Conservation (phyloP, 2,113 vertebrate genomes). For the Colius striatus region DNA sequence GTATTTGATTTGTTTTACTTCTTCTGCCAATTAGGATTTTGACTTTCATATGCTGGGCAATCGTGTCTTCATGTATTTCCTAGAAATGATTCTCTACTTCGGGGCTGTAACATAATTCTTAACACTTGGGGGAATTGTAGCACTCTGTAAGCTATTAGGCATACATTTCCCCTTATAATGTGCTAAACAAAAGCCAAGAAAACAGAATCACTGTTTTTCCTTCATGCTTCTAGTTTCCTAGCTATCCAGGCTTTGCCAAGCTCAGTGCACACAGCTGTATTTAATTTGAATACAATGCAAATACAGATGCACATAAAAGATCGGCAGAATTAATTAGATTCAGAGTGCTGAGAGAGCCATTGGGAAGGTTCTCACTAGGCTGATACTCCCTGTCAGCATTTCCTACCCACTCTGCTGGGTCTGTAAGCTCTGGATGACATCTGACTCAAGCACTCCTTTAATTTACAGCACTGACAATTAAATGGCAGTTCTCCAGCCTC, state of each 20-base stretch:
- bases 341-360: not conserved
- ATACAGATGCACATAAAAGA: conserved; percentile 47
- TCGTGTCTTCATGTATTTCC: not conserved
- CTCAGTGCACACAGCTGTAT: conserved; percentile 25
- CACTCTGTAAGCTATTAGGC: conserved; percentile 17
- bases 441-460: conserved; percentile 57
- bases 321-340: conserved; percentile 60
- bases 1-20: not conserved
- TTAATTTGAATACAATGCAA: conserved; percentile 54
- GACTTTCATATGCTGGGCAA: not conserved
- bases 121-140: conserved; percentile 14
- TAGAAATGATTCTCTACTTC: conserved; percentile 35
- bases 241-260: conserved; percentile 22
- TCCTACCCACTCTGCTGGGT: not conserved
- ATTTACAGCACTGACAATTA: conserved; percentile 67
- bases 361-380: not conserved
- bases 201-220: not conserved
- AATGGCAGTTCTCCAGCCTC: conserved; percentile 57
- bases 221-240: conserved; percentile 4
- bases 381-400: conserved; percentile 20
- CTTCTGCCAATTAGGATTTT: conserved; percentile 39
- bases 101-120: conserved; percentile 14
- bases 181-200: conserved; percentile 36
- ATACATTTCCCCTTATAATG: conserved; percentile 18
- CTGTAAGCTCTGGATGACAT: conserved; percentile 40